Percentiles rank a stretch among this genome's conserved stretches.
phyloP scores from a whole-genome alignment of 2,888 invertebrate genomes.

The Augochlorella aurata region DNA sequence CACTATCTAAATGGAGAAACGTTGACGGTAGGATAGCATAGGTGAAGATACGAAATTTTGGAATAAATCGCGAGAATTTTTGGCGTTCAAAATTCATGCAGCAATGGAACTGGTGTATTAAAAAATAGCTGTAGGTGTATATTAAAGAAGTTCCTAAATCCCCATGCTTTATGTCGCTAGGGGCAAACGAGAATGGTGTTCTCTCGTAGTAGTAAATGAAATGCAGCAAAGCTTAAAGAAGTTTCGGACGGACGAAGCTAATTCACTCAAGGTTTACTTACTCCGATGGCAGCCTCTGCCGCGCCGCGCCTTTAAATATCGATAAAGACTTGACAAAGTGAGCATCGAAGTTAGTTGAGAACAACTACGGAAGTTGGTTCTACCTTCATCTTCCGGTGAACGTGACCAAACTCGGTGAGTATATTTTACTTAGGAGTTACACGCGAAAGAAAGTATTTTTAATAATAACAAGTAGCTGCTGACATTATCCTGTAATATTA shows the following conservation, averaged over 20 bases:
- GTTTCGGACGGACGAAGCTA: conserved; percentile 48
- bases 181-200: conserved; percentile 31
- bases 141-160: conserved; percentile 15
- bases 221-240: conserved; percentile 53
- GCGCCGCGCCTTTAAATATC: conserved; percentile 51
- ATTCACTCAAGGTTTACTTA: conserved; percentile 63
- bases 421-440: conserved; percentile 25
- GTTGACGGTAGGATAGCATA: no score
- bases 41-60: no score
- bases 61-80: no score
- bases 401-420: conserved; percentile 25
- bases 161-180: neutral
- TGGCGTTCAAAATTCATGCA: neutral
- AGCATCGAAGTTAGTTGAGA: conserved; percentile 49
- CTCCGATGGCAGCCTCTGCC: conserved; percentile 43
- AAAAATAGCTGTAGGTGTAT: conserved; percentile 5
- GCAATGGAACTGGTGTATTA: neutral
- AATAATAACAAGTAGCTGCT: conserved; percentile 16
- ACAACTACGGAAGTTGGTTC: conserved; percentile 43
- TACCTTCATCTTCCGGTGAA: conserved; percentile 39
- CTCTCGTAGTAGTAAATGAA: conserved; percentile 33
- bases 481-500: neutral
- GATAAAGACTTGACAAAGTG: conserved; percentile 57
- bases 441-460: neutral
- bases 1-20: no score